Percentiles rank a stretch among this genome's conserved stretches.
These are phyloP conservation scores for Cebus imitator DNA, from an alignment of 2,113 vertebrate species.

Conservation along the genomic window DNA sequence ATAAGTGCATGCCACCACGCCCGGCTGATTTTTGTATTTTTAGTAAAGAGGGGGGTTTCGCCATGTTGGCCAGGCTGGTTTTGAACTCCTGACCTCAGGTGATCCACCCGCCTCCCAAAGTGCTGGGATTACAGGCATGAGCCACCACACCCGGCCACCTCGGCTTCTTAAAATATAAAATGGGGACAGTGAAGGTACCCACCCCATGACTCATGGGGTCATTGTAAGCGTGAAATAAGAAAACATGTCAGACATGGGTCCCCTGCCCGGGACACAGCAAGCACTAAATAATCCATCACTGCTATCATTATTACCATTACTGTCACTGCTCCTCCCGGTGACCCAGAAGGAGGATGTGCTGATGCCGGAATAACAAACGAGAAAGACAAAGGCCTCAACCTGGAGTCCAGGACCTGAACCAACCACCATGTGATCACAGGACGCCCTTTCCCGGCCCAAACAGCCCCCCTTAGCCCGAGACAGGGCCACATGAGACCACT, in stretches of 20 bases:
- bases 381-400: neutral
- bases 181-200: neutral
- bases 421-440: neutral
- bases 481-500: neutral
- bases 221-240: neutral
- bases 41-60: too few species aligned
- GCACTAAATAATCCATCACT: neutral
- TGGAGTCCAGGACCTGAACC: neutral
- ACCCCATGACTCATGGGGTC: neutral
- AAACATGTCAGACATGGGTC: neutral
- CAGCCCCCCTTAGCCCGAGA: neutral
- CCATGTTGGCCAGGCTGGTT: too few species aligned
- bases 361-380: fast-evolving
- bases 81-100: too few species aligned
- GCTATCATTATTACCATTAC: fast-evolving
- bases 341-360: neutral
- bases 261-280: neutral
- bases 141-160: too few species aligned
- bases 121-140: too few species aligned
- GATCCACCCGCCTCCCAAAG: too few species aligned
- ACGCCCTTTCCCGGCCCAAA: neutral
- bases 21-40: too few species aligned
- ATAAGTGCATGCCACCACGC: too few species aligned
- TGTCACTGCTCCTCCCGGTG: neutral
- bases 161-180: neutral